phyloP scores from a whole-genome alignment of 2,888 invertebrate species.

The Sphaerophoria rueppellii region DNA sequence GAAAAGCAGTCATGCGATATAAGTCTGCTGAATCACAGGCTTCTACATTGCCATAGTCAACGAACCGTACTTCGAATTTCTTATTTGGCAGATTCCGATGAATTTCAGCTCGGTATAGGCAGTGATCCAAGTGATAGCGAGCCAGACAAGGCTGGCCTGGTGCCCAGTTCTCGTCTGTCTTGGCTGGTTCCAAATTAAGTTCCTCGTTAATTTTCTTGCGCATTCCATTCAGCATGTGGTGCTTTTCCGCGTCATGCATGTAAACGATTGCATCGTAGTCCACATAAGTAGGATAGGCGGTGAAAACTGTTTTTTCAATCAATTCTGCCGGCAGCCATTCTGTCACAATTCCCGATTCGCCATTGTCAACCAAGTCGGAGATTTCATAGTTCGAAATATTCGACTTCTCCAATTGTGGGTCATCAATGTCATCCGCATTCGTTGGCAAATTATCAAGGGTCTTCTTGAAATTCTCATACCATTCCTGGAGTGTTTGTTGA shows the following conservation, averaged over 20 bases:
- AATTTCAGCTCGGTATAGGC: conserved; percentile 87
- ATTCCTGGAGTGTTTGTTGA: conserved; percentile 75
- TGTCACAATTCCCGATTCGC: conserved; percentile 76
- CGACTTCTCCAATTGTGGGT: conserved; percentile 56
- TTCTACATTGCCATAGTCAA: conserved; percentile 93
- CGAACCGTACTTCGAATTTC: conserved; percentile 85
- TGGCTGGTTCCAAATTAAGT: conserved; percentile 76
- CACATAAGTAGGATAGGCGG: conserved; percentile 86
- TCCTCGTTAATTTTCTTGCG: conserved; percentile 83
- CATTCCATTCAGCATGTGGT: conserved; percentile 83
- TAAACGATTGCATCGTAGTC: conserved; percentile 84
- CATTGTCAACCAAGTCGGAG: conserved; percentile 73
- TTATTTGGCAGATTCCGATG: conserved; percentile 59
- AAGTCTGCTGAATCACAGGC: conserved; percentile 84
- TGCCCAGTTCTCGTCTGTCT: conserved; percentile 82
- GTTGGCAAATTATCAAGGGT: conserved; percentile 76
- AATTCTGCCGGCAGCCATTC: conserved; percentile 86
- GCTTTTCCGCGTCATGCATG: conserved; percentile 78
- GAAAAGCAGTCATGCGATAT: conserved; percentile 85
- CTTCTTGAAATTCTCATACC: conserved; percentile 71
- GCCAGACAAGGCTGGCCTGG: conserved; percentile 88
- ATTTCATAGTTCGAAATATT: conserved; percentile 26
- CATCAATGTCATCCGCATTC: conserved; percentile 35
- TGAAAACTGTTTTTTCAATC: conserved; percentile 83
- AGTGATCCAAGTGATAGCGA: conserved; percentile 85